Percentiles rank a stretch among this genome's conserved stretches.
Evolutionary conservation across 92 coral and sea anemone species (phyloP).

Genomic region (Phenganax subtilis): DNA sequence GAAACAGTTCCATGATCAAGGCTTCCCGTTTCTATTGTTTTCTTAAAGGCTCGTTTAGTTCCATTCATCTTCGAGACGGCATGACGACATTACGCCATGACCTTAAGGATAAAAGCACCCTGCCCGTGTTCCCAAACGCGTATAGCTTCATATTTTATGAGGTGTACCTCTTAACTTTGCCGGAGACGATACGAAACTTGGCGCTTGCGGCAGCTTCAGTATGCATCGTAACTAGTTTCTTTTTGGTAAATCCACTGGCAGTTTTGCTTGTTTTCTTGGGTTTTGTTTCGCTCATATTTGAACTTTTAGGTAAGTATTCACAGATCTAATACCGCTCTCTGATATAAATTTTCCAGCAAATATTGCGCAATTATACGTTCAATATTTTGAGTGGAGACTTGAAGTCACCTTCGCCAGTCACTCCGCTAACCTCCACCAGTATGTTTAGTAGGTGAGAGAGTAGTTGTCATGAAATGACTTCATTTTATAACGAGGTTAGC

Average conservation of each 20-base stretch:
- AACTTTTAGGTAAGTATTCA: slow-evolving; percentile 53
- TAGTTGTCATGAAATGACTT: too few species aligned
- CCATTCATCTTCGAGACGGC: slow-evolving; percentile 57
- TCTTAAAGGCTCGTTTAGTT: slow-evolving; percentile 50
- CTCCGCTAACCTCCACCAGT: too few species aligned
- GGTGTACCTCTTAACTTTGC: slow-evolving; percentile 54
- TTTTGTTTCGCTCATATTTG: slow-evolving; percentile 71
- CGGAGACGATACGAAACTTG: slow-evolving; percentile 63
- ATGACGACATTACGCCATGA: slow-evolving; percentile 66
- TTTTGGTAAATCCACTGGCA: slow-evolving; percentile 55
- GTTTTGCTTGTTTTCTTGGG: slow-evolving; percentile 60
- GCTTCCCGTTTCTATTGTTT: slow-evolving; percentile 73
- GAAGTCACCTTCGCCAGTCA: too few species aligned
- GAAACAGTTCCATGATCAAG: slow-evolving; percentile 41
- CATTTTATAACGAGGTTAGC: too few species aligned
- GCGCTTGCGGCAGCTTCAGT: slow-evolving; percentile 64
- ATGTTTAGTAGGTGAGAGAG: too few species aligned
- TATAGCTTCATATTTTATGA: slow-evolving; percentile 63
- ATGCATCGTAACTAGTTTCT: slow-evolving; percentile 58
- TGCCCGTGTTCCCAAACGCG: slow-evolving; percentile 57
- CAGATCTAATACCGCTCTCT: too few species aligned
- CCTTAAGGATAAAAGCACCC: slow-evolving; percentile 44
- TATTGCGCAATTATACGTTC: not conserved
- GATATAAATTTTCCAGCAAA: too few species aligned
- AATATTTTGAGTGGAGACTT: too few species aligned